These are phyloP conservation scores for Chelonia mydas DNA, from an alignment of 2,797 vertebrate species.

Conservation along the genomic window DNA sequence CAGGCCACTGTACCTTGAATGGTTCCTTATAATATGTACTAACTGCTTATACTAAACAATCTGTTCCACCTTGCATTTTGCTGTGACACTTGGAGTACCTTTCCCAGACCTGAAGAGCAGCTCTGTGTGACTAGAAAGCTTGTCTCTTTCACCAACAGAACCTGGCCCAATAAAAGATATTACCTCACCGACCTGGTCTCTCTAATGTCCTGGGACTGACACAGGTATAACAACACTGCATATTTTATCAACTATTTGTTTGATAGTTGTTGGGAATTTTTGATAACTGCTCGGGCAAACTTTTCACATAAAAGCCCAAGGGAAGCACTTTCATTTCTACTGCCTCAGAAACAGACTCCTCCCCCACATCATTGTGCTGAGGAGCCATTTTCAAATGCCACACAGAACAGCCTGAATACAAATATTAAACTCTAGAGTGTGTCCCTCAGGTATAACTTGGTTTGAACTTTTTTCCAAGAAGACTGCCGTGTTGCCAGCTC, in stretches of 20 bases:
- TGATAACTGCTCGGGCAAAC: conserved; percentile 44
- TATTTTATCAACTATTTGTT: conserved; percentile 38
- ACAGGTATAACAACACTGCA: not conserved
- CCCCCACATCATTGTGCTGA: conserved; percentile 10
- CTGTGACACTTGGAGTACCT: not conserved
- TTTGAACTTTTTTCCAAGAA: not conserved
- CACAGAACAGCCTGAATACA: conserved; percentile 1
- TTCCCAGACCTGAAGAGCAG: not conserved
- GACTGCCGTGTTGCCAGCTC: not conserved
- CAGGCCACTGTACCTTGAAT: not conserved
- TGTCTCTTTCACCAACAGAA: not conserved
- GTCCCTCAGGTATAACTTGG: conserved; percentile 9
- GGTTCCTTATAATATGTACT: not conserved
- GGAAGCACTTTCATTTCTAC: conserved; percentile 69
- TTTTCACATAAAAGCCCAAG: conserved; percentile 52
- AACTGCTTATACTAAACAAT: no score
- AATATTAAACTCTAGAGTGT: not conserved
- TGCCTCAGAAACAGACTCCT: conserved; percentile 22
- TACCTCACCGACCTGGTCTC: not conserved
- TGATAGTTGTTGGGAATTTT: not conserved
- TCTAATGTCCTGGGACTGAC: not conserved
- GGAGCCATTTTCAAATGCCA: conserved; percentile 43
- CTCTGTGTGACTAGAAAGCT: not conserved
- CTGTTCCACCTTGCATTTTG: not conserved
- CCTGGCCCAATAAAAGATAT: no score